These are phyloP conservation scores for Heliothis virescens DNA, from an alignment of 1,140 invertebrate genomes.

Conservation along the genomic window DNA sequence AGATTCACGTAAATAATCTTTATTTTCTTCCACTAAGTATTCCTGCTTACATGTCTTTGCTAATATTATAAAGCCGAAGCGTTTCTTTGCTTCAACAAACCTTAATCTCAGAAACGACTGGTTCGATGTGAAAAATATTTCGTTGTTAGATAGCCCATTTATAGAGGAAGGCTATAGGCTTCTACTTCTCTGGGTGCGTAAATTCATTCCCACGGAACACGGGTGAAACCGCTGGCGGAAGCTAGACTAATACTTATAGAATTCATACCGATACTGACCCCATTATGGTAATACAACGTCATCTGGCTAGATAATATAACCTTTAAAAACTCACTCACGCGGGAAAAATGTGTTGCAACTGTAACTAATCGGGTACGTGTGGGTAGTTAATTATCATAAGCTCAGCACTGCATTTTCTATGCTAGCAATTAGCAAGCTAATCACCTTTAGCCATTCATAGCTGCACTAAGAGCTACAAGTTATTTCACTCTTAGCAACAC, in stretches of 20 bases:
- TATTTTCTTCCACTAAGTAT: neutral
- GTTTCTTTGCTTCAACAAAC: too few relatives aligned
- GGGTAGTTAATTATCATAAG: neutral
- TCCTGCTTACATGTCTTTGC: neutral
- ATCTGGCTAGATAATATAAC: neutral
- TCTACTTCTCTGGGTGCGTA: too few relatives aligned
- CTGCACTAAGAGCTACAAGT: neutral
- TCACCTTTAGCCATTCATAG: neutral
- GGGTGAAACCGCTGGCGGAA: too few relatives aligned
- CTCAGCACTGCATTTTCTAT: neutral
- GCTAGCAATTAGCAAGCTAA: neutral
- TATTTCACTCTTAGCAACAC: neutral
- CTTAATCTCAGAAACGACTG: too few relatives aligned
- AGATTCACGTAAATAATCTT: neutral
- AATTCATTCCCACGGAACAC: too few relatives aligned
- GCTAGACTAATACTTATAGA: too few relatives aligned
- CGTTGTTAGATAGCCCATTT: too few relatives aligned
- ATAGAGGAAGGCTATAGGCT: too few relatives aligned
- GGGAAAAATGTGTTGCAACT: neutral
- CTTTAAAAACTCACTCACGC: conserved; percentile 17
- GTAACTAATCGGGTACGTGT: neutral
- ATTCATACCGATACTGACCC: neutral
- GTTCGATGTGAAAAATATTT: too few relatives aligned
- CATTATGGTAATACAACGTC: neutral
- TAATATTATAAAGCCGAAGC: neutral